Percentiles rank a stretch among this genome's conserved stretches.
These are phyloP conservation scores for Lophura nycthemera DNA, from an alignment of 2,113 vertebrate species.

Conservation along the genomic window DNA sequence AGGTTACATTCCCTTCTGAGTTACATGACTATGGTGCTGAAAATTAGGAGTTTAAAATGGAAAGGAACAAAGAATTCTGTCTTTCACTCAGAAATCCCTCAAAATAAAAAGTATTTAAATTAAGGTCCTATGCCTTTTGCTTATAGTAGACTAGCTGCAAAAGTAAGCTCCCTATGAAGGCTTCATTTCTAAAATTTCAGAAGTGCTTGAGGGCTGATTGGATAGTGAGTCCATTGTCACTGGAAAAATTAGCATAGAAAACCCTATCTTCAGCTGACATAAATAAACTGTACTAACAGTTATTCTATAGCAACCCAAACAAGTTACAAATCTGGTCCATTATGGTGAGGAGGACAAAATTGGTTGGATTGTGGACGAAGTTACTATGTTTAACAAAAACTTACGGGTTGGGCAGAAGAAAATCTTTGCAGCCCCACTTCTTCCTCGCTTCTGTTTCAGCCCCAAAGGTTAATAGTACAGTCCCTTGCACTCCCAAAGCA, in stretches of 20 bases:
- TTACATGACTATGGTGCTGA: not conserved
- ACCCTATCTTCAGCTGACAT: not conserved
- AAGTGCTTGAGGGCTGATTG: not conserved
- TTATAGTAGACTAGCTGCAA: not conserved
- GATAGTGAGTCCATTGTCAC: not conserved
- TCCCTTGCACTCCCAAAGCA: not conserved
- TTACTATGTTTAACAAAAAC: not conserved
- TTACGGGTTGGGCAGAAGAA: not conserved
- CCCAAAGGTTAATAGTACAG: not conserved
- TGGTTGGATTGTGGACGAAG: constrained; percentile 21
- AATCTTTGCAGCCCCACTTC: too few relatives aligned
- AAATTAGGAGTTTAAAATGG: not conserved
- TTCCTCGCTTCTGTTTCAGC: too few relatives aligned
- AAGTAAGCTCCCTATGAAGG: not conserved
- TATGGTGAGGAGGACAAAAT: not conserved
- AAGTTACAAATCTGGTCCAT: not conserved
- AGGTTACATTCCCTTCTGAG: not conserved
- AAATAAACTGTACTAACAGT: not conserved
- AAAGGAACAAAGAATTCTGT: not conserved
- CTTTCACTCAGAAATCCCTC: not conserved
- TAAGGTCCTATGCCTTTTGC: not conserved
- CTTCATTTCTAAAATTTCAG: not conserved
- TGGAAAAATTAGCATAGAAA: not conserved
- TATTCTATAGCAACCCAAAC: not conserved
- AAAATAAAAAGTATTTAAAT: not conserved